A percentile compares a stretch with the other conserved stretches of the same genome.
Conservation (phyloP, 2,113 vertebrate genomes). For the Elaphurus davidianus region DNA sequence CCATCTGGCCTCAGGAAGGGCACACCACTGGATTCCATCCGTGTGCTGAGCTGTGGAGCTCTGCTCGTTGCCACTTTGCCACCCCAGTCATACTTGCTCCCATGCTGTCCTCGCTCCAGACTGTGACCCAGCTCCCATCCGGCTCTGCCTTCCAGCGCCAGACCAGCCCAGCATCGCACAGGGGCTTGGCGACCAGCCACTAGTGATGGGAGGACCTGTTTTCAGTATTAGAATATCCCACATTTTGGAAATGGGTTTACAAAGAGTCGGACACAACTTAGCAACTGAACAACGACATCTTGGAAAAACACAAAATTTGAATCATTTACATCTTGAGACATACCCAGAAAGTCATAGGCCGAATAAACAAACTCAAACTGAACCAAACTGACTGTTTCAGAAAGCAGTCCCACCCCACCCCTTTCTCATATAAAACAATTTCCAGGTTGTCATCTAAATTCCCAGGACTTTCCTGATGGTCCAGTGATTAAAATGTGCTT, state of each 20-base stretch:
- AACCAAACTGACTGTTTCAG: background rate
- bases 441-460: background rate
- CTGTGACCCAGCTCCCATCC: accelerated
- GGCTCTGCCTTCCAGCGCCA: background rate
- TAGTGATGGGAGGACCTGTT: background rate
- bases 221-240: background rate
- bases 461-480: background rate
- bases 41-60: background rate
- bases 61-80: background rate
- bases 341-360: background rate
- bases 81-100: background rate
- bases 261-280: background rate
- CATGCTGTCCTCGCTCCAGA: background rate
- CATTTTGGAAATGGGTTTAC: background rate
- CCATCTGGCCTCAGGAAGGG: background rate
- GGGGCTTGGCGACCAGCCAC: background rate
- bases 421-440: background rate
- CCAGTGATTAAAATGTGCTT: background rate
- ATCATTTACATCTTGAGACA: background rate
- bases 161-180: background rate
- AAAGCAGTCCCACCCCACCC: background rate
- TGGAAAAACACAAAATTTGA: background rate
- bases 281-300: background rate
- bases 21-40: accelerated
- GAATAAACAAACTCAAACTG: background rate